phyloP scores from a whole-genome alignment of 2,113 vertebrate species.

The Laterallus jamaicensis region DNA sequence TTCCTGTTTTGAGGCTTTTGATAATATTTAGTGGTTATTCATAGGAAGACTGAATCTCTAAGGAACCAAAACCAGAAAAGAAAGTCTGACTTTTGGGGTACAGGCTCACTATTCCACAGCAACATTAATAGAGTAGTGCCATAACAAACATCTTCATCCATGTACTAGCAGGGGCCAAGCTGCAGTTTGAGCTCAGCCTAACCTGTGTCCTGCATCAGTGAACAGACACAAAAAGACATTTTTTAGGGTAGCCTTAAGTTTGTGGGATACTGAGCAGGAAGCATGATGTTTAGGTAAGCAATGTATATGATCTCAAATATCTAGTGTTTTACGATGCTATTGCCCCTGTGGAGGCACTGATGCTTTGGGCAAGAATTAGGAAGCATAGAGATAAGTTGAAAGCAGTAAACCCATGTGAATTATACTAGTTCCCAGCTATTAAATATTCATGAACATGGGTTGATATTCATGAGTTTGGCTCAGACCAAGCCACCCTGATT shows the following conservation, averaged over 20 bases:
- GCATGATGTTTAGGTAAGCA: background rate
- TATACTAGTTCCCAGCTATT: background rate
- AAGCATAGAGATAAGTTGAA: background rate
- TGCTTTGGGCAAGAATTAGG: constrained; percentile 2
- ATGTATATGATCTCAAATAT: background rate
- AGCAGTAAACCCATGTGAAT: constrained; percentile 1
- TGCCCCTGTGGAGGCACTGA: background rate
- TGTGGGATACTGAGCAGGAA: background rate
- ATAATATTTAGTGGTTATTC: background rate
- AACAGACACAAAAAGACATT: background rate
- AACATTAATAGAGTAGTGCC: background rate
- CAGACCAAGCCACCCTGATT: background rate
- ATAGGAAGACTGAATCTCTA: background rate
- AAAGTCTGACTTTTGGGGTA: background rate
- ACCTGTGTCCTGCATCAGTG: background rate
- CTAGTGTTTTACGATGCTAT: too few species aligned
- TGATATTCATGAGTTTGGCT: constrained; percentile 13
- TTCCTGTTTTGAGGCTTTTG: background rate
- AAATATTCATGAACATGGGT: constrained; percentile 23
- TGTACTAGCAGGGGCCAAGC: background rate
- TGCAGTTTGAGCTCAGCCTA: background rate
- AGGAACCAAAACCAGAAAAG: background rate
- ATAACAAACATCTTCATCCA: background rate
- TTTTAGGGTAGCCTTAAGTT: background rate
- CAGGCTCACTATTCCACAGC: background rate